Evolutionary conservation across 2,888 invertebrate species (phyloP).

Genomic region (Netelia melanura): DNA sequence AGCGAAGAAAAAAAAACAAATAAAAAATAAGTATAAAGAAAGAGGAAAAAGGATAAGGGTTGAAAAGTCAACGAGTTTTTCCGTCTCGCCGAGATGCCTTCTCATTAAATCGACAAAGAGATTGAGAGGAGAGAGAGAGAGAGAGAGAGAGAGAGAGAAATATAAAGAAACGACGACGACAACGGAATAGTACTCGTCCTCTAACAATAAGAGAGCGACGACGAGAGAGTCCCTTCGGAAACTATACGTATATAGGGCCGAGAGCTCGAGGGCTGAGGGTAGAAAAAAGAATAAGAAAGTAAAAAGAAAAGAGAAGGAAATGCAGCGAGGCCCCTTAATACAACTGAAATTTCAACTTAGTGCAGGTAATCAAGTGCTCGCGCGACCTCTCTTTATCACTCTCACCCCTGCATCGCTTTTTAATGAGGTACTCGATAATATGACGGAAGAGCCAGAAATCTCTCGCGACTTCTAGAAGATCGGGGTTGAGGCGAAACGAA

Average conservation of each 20-base stretch:
- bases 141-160: too few relatives aligned
- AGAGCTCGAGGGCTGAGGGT: conserved; percentile 1
- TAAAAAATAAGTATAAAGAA: not conserved
- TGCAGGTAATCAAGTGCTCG: conserved; percentile 73
- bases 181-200: not conserved
- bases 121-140: too few relatives aligned
- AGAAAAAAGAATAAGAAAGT: conserved; percentile 13
- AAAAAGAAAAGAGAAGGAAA: conserved; percentile 2
- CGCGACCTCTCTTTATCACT: not conserved
- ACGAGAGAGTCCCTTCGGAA: conserved; percentile 30
- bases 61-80: not conserved
- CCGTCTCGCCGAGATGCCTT: not conserved
- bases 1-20: not conserved
- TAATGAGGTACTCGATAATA: conserved; percentile 79
- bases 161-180: not conserved
- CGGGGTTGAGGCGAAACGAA: conserved; percentile 1
- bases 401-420: conserved; percentile 72
- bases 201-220: not conserved
- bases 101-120: conserved; percentile 17
- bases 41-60: not conserved
- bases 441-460: conserved; percentile 65
- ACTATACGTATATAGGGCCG: conserved; percentile 18
- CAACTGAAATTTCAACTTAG: conserved; percentile 13
- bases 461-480: conserved; percentile 1
- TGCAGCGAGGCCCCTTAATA: not conserved